Evolutionary conservation across 2,888 invertebrate species (phyloP).

Genomic region (Diadromus collaris): DNA sequence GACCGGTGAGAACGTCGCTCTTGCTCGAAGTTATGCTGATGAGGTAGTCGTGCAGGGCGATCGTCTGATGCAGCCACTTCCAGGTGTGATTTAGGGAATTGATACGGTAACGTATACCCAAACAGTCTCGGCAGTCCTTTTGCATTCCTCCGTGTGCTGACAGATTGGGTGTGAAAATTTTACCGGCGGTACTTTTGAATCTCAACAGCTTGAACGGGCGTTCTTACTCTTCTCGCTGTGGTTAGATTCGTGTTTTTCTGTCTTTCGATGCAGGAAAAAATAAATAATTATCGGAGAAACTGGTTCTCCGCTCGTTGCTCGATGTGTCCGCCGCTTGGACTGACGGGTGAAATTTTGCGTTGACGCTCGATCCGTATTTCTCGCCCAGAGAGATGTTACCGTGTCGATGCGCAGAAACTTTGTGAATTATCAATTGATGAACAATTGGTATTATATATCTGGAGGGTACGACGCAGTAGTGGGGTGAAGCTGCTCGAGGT

Average conservation of each 20-base stretch:
- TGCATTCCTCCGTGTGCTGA: constrained; percentile 81
- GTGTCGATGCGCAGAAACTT: constrained; percentile 28
- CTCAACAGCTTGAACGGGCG: constrained; percentile 7
- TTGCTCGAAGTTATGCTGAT: constrained; percentile 90
- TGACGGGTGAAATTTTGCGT: neutral
- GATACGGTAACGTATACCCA: constrained; percentile 94
- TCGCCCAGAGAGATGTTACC: neutral
- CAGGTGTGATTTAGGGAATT: constrained; percentile 95
- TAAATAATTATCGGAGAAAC: neutral
- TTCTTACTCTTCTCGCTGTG: neutral
- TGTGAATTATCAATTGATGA: constrained; percentile 48
- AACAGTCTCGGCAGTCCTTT: constrained; percentile 90
- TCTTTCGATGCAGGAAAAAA: neutral
- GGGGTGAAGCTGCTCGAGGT: constrained; percentile 70
- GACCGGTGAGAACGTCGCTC: constrained; percentile 81
- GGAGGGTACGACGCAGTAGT: constrained; percentile 19
- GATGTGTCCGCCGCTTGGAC: neutral
- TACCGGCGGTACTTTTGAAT: constrained; percentile 32
- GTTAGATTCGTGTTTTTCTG: neutral
- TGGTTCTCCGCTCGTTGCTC: neutral
- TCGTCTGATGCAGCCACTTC: constrained; percentile 97
- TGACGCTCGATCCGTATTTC: neutral
- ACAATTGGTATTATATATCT: constrained; percentile 60
- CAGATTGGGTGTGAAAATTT: constrained; percentile 72
- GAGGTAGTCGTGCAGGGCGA: constrained; percentile 92